Evolutionary conservation across 2,113 vertebrate species (phyloP).

Genomic region (Neolamprologus variostigma): DNA sequence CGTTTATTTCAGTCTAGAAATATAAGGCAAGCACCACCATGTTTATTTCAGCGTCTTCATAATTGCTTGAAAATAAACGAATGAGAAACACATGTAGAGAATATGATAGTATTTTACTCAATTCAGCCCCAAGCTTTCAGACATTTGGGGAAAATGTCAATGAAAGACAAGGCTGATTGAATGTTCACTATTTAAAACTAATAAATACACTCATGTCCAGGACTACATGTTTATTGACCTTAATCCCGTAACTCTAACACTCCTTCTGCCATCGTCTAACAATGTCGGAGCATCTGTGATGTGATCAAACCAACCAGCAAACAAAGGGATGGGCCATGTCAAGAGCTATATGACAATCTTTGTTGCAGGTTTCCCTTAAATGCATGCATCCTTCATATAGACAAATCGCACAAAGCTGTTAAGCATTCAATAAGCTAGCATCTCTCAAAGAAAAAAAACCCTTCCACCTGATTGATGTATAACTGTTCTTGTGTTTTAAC

Average conservation of each 20-base stretch:
- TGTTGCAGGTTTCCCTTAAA: not conserved
- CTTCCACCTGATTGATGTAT: not conserved
- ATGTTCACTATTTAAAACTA: constrained; percentile 54
- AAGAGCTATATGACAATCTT: not conserved
- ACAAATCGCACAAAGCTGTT: not conserved
- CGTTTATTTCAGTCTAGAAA: constrained; percentile 53
- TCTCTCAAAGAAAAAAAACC: not conserved
- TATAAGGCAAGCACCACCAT: constrained; percentile 35
- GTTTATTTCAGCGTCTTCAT: constrained; percentile 58
- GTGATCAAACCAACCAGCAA: constrained; percentile 42
- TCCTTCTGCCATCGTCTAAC: constrained; percentile 23
- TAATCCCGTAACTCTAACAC: constrained; percentile 37
- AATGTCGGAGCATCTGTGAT: constrained; percentile 17
- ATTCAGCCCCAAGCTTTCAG: constrained; percentile 58
- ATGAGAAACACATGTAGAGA: constrained; percentile 35
- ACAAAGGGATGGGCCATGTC: constrained; percentile 65
- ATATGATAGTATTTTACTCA: constrained; percentile 38
- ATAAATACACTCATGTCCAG: constrained; percentile 32
- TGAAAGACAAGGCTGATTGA: constrained; percentile 58
- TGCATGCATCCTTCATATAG: constrained; percentile 24
- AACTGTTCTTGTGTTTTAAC: not conserved
- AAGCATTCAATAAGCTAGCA: not conserved
- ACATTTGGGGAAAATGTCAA: constrained; percentile 74
- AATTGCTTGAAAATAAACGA: constrained; percentile 67
- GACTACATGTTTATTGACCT: constrained; percentile 24